phyloP scores from a whole-genome alignment of 2,113 vertebrate genomes.

The Orthonyx spaldingii region DNA sequence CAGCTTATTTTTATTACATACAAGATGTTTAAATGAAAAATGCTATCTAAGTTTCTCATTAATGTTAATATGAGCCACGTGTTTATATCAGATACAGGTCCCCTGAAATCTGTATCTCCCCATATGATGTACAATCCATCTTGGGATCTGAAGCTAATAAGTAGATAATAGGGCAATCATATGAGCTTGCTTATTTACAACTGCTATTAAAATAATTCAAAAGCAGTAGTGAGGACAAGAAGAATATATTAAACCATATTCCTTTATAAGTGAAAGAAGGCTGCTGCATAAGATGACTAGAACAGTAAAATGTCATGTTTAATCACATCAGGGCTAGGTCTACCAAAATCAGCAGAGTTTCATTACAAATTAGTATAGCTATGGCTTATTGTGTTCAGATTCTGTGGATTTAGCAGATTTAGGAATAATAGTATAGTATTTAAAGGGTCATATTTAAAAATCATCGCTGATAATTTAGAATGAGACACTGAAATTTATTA shows the following conservation, averaged over 20 bases:
- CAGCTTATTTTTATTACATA: neutral
- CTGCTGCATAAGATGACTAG: neutral
- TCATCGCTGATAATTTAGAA: neutral
- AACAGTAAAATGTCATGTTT: conserved; percentile 8
- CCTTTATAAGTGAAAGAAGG: conserved; percentile 9
- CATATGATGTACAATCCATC: neutral
- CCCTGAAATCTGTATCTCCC: neutral
- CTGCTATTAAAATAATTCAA: conserved; percentile 40
- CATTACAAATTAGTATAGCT: neutral
- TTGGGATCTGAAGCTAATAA: conserved; percentile 13
- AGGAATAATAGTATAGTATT: neutral
- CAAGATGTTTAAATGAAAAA: conserved; percentile 2
- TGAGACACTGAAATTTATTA: neutral
- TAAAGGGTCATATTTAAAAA: conserved; percentile 19
- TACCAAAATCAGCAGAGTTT: neutral
- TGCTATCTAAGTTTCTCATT: neutral
- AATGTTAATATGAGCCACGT: neutral
- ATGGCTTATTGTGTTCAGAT: neutral
- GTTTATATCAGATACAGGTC: neutral
- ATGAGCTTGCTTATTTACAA: conserved; percentile 9
- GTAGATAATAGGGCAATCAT: neutral
- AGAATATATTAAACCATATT: conserved; percentile 2
- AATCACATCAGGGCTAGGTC: neutral
- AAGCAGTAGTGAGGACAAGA: conserved; percentile 1
- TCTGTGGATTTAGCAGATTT: neutral